A percentile compares a stretch with the other conserved stretches of the same genome.
These are phyloP conservation scores for Plagiodera versicolora DNA, from an alignment of 2,888 invertebrate species.

Conservation along the genomic window DNA sequence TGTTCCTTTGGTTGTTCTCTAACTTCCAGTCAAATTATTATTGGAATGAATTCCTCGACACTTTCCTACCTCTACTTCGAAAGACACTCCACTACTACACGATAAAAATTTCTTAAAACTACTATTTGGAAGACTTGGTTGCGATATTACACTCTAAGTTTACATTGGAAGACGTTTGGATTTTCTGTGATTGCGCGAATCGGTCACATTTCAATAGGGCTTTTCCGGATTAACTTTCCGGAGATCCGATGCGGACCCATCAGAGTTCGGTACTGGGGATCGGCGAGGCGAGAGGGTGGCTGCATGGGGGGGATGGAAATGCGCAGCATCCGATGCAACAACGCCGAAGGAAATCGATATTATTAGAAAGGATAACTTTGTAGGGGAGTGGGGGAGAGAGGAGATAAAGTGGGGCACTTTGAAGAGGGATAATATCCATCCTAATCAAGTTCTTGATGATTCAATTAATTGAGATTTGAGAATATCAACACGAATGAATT, in stretches of 20 bases:
- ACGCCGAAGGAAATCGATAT: slow-evolving; percentile 33
- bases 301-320: slow-evolving; percentile 32
- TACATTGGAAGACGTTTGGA: slow-evolving; percentile 59
- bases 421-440: too few relatives aligned
- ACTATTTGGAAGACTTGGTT: slow-evolving; percentile 31
- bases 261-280: slow-evolving; percentile 19
- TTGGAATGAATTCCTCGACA: not conserved
- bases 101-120: not conserved
- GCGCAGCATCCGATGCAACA: slow-evolving; percentile 45
- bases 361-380: slow-evolving; percentile 28
- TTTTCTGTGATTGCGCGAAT: slow-evolving; percentile 45
- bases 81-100: not conserved
- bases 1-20: not conserved
- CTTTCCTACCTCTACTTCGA: too few relatives aligned
- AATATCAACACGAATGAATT: too few relatives aligned
- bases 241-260: slow-evolving; percentile 28
- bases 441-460: too few relatives aligned
- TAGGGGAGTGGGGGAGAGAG: too few relatives aligned
- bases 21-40: not conserved
- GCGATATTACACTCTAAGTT: slow-evolving; percentile 19
- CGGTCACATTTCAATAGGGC: slow-evolving; percentile 26
- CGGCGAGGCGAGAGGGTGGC: slow-evolving; percentile 8
- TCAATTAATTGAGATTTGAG: too few relatives aligned
- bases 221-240: slow-evolving; percentile 22
- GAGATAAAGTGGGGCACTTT: not conserved